These are phyloP conservation scores for Eulemur mongoz DNA, from an alignment of 2,797 vertebrate species.

Conservation along the genomic window DNA sequence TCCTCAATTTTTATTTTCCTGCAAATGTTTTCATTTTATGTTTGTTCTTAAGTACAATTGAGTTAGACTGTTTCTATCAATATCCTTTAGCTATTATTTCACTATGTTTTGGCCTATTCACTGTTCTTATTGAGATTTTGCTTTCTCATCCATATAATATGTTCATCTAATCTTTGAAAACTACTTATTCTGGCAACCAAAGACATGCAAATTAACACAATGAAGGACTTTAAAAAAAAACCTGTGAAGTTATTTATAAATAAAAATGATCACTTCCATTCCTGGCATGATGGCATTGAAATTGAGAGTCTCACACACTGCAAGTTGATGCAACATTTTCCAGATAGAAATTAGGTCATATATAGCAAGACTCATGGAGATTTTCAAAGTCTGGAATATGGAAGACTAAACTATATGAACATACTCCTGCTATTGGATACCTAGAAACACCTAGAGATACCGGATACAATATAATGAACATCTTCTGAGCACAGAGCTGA, in stretches of 20 bases:
- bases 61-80: not conserved
- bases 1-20: not conserved
- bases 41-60: too few species aligned
- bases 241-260: not conserved
- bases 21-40: not conserved
- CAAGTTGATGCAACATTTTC: not conserved
- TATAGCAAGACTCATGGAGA: not conserved
- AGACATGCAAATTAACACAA: not conserved
- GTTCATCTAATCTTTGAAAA: not conserved
- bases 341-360: not conserved
- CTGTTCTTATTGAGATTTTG: not conserved
- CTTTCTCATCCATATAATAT: not conserved
- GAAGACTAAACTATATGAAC: not conserved
- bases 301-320: not conserved
- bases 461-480: not conserved
- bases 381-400: not conserved
- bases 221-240: not conserved
- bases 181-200: not conserved
- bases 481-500: not conserved
- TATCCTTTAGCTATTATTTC: not conserved
- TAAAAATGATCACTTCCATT: not conserved
- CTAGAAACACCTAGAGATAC: not conserved
- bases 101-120: not conserved
- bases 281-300: not conserved
- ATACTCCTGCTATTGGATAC: not conserved